A percentile compares a stretch with the other conserved stretches of the same genome.
Evolutionary conservation across 2,888 invertebrate genomes (phyloP).

Genomic region (Diadromus collaris): DNA sequence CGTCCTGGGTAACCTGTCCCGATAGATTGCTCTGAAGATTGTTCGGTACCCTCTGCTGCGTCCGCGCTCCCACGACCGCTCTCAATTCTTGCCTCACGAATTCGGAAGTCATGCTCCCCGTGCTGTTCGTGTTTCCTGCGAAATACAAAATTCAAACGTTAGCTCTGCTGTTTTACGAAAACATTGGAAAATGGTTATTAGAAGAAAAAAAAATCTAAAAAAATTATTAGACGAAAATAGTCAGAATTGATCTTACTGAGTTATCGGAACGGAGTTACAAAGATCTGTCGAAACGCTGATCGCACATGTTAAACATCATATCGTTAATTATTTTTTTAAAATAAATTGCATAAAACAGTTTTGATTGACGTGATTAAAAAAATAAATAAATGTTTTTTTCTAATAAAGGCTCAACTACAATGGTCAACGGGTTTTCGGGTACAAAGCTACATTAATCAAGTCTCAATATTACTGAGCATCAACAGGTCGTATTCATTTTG

Average conservation of each 20-base stretch:
- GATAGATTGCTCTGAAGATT: constrained; percentile 77
- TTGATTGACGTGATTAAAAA: constrained; percentile 2
- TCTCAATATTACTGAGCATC: constrained; percentile 58
- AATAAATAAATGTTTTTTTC: constrained; percentile 17
- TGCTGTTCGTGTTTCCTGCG: constrained; percentile 81
- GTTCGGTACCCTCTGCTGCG: constrained; percentile 80
- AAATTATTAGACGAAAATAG: constrained; percentile 20
- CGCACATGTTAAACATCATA: background rate
- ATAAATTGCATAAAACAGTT: background rate
- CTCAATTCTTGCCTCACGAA: constrained; percentile 95
- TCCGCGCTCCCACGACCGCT: constrained; percentile 93
- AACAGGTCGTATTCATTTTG: constrained; percentile 48
- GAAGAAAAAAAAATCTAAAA: constrained; percentile 29
- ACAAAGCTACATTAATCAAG: constrained; percentile 60
- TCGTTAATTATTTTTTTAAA: background rate
- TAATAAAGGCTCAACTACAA: constrained; percentile 54
- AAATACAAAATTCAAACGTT: constrained; percentile 69
- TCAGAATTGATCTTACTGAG: background rate
- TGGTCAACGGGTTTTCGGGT: constrained; percentile 51
- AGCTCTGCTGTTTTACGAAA: background rate
- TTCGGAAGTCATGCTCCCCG: constrained; percentile 88
- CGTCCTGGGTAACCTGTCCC: constrained; percentile 82
- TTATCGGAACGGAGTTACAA: constrained; percentile 9
- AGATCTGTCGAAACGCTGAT: background rate
- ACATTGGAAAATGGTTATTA: background rate